These are phyloP conservation scores for Chrysogorgia sp. DNA, from an alignment of 92 coral and sea anemone genomes.

Conservation along the genomic window DNA sequence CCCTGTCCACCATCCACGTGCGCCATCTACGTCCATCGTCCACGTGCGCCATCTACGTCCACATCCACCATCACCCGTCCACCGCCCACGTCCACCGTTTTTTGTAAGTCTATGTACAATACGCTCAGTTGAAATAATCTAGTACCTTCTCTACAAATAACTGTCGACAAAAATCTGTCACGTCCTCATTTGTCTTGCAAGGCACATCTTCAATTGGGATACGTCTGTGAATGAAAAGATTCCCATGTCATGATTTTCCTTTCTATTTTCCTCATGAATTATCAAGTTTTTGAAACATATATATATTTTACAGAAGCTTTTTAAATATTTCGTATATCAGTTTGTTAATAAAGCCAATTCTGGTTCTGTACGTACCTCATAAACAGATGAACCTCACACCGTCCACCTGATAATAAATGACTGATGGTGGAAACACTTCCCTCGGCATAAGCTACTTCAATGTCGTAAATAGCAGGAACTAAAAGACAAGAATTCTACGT, in stretches of 20 bases:
- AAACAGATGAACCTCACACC: slow-evolving; percentile 73
- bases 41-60: too few relatives aligned
- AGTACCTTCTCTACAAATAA: slow-evolving; percentile 81
- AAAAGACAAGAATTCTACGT: background rate
- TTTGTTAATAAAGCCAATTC: background rate
- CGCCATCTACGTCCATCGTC: too few relatives aligned
- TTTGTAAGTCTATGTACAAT: background rate
- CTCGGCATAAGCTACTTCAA: slow-evolving; percentile 81
- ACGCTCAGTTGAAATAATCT: background rate
- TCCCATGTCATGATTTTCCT: background rate
- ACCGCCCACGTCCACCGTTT: background rate
- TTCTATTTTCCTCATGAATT: background rate
- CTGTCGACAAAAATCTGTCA: slow-evolving; percentile 79
- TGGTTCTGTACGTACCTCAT: slow-evolving; percentile 69
- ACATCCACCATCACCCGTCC: too few relatives aligned
- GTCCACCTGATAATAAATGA: slow-evolving; percentile 70
- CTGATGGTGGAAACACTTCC: slow-evolving; percentile 66
- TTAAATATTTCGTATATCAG: background rate
- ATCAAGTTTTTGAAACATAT: too few relatives aligned
- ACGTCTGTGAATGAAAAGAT: slow-evolving; percentile 57
- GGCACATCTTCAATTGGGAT: slow-evolving; percentile 80
- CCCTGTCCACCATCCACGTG: too few relatives aligned
- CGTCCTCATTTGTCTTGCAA: slow-evolving; percentile 64
- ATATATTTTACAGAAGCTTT: too few relatives aligned
- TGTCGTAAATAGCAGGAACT: slow-evolving; percentile 91